Evolutionary conservation across 2,113 vertebrate genomes (phyloP).

Genomic region (Chamaea fasciata): DNA sequence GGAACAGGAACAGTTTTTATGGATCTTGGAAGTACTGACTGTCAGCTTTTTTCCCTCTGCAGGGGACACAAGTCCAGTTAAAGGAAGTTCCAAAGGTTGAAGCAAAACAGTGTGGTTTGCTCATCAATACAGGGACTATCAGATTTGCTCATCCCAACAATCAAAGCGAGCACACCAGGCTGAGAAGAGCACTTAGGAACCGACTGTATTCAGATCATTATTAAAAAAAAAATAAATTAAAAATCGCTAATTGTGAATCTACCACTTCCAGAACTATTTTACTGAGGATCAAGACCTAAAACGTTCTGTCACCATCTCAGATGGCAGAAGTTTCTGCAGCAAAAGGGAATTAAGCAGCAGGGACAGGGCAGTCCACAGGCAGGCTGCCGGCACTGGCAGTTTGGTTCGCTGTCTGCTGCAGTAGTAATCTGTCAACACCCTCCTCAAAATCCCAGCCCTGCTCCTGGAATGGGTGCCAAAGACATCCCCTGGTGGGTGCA

Average conservation of each 20-base stretch:
- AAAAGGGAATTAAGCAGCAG: neutral
- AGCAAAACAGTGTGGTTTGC: neutral
- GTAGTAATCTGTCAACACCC: neutral
- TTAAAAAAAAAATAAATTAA: neutral
- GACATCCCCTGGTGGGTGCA: neutral
- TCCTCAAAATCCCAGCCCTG: neutral
- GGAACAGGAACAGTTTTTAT: neutral
- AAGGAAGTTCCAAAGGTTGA: neutral
- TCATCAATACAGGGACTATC: neutral
- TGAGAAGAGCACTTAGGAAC: neutral
- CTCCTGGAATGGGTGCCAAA: neutral
- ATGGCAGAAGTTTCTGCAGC: neutral
- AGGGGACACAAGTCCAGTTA: neutral
- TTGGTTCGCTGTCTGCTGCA: neutral
- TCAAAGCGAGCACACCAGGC: neutral
- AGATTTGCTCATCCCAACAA: neutral
- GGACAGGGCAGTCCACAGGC: neutral
- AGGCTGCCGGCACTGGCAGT: neutral
- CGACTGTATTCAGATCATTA: neutral
- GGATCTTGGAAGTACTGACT: neutral
- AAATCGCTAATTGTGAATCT: neutral
- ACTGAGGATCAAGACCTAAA: neutral
- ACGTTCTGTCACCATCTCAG: neutral
- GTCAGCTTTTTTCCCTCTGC: neutral
- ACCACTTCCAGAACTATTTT: neutral